Base-by-base conservation (phyloP, 2,113 vertebrate genomes). In the Colossoma macropomum region DNA sequence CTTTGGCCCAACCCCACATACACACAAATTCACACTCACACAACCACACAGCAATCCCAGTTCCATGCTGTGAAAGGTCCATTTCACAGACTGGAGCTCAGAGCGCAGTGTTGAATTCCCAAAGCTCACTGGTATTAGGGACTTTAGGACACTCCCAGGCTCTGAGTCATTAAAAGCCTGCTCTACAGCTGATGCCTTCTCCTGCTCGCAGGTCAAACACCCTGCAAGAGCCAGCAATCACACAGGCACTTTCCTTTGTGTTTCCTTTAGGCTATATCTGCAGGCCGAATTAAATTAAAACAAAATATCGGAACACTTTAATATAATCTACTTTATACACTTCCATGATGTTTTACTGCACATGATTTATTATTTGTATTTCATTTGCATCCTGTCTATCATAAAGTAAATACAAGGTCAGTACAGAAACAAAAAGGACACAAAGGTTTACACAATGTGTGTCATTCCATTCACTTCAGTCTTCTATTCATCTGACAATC, bases 91-190 rank as follows among this genome's bases (percentile, higher is more conserved):
- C 27, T 83, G n/a, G 27, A 48, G 78, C 41, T 41, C 9, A 50
- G 63, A 62, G 52, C 23, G 62, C 6, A 12, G 78, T 45, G 80
- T 4, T 87, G 80, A 85, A 86, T 86, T 90, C 81, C 86, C 65
- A 86, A 87, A 84, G 86, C 77, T 85, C 77, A 60, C 65, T 79
- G 74, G 86, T 85, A 74, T 89, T 84, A 78, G 56, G 77, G 84
- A 87, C 85, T 89, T 85, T 81, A 79, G 73, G 85, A 78, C 77
- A 75, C 87, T 79, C 86, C 85, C 77, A 81, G 86, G 80, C 87
- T 85, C 87, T 74, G 68, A 86, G 45, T 91, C 88, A 89, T 92
- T 90, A 87, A 75, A 86, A 84, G 41, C 0, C 62, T 87, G 90
- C 87, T 90, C 76, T 85, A 79, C 83, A 75, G 86, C 90, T 88